Evolutionary conservation across 2,888 invertebrate species (phyloP), one percentile per base, ranked within the genome.

Genomic region (Papilio gigon): DNA sequence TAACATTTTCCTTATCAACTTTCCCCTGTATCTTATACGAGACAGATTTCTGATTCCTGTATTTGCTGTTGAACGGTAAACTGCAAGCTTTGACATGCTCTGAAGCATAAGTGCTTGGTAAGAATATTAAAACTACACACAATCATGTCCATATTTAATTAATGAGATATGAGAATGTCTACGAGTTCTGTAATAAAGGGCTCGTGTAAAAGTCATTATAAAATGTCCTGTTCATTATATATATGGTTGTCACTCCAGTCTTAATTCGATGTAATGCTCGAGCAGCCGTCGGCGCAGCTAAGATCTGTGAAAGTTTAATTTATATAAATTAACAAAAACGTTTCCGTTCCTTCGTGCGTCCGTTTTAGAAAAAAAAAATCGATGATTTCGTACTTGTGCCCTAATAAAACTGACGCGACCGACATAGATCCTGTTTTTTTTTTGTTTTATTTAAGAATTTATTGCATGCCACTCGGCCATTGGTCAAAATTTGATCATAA

Each of bases 321-420:
- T 69, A 65, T 68, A 68, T 53, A 69, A 65, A 65, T 69, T 65
- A 53, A 69, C 68, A 69, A 69, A 69, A 69, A 69, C 60, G 65
- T 69, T 61, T 65, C 68, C 65, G 68, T 65, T 53, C 53, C 12
- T 47, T 9, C 22, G 22, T 12, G 17, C 59, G 20, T 33, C 40
- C 30, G 14, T 37, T 35, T 67, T 53, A 22, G 20, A 40, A 40
- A 65, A 65, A 68, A n/a, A 59, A 22, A 22, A 5, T 27, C n/a
- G 47, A 56, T 59, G 40, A 68, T 50, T 68, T 56, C 42, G 44
- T 58, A 27, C 58, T 63, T 6, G n/a, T n/a, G 53, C 9, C 42
- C n/a, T n/a, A 63, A 17, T 68, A 50, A 64, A 59, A 47, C 14
- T 47, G 47, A 11, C 68, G 58, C 47, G 63, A 68, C 37, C 27